A percentile compares a stretch with the other conserved stretches of the same genome.
Conservation (phyloP, 2,888 invertebrate genomes). For the Dorcus parallelipipedus region DNA sequence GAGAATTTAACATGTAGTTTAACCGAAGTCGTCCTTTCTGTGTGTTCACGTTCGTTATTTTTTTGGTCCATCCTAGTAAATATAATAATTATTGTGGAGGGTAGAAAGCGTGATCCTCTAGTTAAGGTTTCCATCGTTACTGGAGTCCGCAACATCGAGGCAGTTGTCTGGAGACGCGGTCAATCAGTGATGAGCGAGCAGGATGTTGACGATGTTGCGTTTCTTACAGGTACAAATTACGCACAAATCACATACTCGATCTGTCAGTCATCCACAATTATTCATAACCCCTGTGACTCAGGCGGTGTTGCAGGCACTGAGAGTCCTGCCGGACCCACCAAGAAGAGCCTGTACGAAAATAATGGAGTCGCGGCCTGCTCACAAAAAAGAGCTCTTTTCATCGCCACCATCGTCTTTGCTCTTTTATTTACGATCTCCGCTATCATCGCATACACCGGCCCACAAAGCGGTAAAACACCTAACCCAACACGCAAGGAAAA, state of each 20-base stretch:
- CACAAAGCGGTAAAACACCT: constrained; percentile 77
- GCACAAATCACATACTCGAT: constrained; percentile 37
- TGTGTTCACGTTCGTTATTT: background rate
- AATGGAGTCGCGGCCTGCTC: constrained; percentile 84
- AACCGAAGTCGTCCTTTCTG: background rate
- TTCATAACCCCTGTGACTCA: constrained; percentile 48
- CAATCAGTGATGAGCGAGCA: constrained; percentile 76
- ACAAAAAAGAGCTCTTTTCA: constrained; percentile 77
- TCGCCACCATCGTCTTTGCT: constrained; percentile 75
- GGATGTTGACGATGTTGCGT: constrained; percentile 90
- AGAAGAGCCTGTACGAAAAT: constrained; percentile 67
- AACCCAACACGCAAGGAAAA: constrained; percentile 80
- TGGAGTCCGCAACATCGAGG: constrained; percentile 49
- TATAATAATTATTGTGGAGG: constrained; percentile 40
- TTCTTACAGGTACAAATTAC: constrained; percentile 71
- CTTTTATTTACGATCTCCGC: constrained; percentile 79
- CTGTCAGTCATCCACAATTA: constrained; percentile 33
- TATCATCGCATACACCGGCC: constrained; percentile 87
- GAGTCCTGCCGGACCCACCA: constrained; percentile 60
- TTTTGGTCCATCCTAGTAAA: constrained; percentile 2
- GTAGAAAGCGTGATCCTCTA: constrained; percentile 44
- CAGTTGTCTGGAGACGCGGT: constrained; percentile 51
- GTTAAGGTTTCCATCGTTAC: constrained; percentile 51
- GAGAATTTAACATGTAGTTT: background rate
- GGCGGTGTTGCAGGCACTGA: constrained; percentile 57